Conservation (phyloP, 1,140 invertebrate species). For the Drosophila burlai region DNA sequence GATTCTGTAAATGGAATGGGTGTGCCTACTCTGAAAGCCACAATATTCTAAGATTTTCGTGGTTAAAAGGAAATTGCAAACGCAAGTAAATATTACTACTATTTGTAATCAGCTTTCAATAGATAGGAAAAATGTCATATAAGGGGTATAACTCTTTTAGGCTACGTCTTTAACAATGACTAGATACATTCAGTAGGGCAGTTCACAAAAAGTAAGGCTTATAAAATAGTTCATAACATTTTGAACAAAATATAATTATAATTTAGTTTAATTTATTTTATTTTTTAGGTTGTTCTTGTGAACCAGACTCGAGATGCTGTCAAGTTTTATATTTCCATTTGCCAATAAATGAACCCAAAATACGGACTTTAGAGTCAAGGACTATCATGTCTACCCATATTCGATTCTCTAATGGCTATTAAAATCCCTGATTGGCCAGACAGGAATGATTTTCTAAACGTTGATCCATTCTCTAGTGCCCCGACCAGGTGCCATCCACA, state of each 20-base stretch:
- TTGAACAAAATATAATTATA: too few species aligned
- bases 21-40: not conserved
- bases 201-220: not conserved
- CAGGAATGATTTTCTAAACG: slow-evolving; percentile 11
- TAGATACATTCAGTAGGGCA: not conserved
- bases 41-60: not conserved
- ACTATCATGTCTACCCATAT: slow-evolving; percentile 5
- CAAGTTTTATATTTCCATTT: too few species aligned
- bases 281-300: not conserved
- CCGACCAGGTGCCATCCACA: slow-evolving; percentile 1
- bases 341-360: not conserved
- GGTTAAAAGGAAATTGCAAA: slow-evolving; percentile 7
- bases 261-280: not conserved
- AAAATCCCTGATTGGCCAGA: slow-evolving; percentile 17
- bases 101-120: slow-evolving; percentile 8
- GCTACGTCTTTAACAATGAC: too few species aligned
- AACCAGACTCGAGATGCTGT: not conserved
- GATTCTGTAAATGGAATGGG: slow-evolving; percentile 11
- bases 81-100: slow-evolving; percentile 6
- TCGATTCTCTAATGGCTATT: slow-evolving; percentile 16
- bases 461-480: not conserved
- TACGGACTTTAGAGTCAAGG: not conserved
- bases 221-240: too few species aligned
- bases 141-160: not conserved
- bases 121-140: not conserved